Evolutionary conservation across 2,888 invertebrate species (phyloP), one percentile per base, ranked within the genome.

Genomic region (Xestia c-nigrum): DNA sequence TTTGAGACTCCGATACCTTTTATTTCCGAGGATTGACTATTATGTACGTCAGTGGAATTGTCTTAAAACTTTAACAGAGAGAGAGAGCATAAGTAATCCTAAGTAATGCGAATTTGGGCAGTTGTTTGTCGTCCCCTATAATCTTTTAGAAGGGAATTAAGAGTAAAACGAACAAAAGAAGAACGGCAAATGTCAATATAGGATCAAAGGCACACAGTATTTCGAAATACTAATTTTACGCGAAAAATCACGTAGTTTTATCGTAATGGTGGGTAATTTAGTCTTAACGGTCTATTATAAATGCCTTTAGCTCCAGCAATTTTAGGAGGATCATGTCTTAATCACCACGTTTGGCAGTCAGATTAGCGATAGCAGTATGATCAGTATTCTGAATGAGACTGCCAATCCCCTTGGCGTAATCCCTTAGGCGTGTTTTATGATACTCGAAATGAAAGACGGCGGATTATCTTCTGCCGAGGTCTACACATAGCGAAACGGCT

Each of bases 91-190:
- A 81, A 76, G 84, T 89, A 88, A 88, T 89, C 87, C 85, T 79
- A 82, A 87, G 88, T 89, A 89, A 91, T 89, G 73, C 87, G 74
- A 76, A 80, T 84, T 87, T 82, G 84, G 83, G 76, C 78, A 81
- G 83, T 87, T 87, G 87, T 88, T 90, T 88, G 86, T 72, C 73
- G 67, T 87, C 88, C 89, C 88, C 79, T 86, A 88, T 87, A 85
- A 85, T 80, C 85, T 82, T 85, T 85, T 67, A 76, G 84, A 86
- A 88, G 85, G 21, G 69, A 81, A 85, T 85, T 79, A 82, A 76
- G 76, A 78, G 65, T 64, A 57, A 69, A 72, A 72, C 9, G 80
- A 71, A 80, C 76, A 67, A 63, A 61, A 50, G 40, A 52, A 31
- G 64, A 50, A 52, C 16, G 40, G 12, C 64, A 21, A 75, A 74